Evolutionary conservation across 1,140 invertebrate genomes (phyloP), one percentile per base, ranked within the genome.

Genomic region (Steinernema khuongi): DNA sequence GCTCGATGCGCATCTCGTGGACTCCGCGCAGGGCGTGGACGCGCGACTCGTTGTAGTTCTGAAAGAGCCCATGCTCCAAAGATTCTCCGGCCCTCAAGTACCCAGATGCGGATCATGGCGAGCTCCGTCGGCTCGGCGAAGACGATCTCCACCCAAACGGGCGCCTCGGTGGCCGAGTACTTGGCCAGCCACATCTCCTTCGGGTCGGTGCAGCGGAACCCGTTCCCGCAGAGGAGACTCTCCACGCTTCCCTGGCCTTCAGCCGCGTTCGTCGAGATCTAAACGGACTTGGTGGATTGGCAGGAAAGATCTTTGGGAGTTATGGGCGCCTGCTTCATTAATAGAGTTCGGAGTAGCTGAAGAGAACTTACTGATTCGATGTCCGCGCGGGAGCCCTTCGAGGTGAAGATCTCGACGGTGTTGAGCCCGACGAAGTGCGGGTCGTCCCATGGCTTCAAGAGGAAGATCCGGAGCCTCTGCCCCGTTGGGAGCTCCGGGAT

Each of bases 1-100:
- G 82, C 70, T 87, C 88, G n/a, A 93, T 90, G 41, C 89, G 87
- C 1, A 92, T 86, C 80, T 91, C 87, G 81, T 89, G 90, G 14
- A 89, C 90, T 74, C 92, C 92, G 76, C 91, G 88, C 74, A 90
- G 90, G 0, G 91, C 92, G 87, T 93, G 91, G 75, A 92, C 92
- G 74, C 91, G 87, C 0, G 91, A 92, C 85, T 93, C 92, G 83
- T 93, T 93, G 81, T 93, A 93, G 85, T 93, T 93, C 91, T 92
- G 85, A 66, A 88, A 86, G 73, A 67, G 18, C 69, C 33, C 30
- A 50, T 60, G 18, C 74, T 31, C 36, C 14, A 69, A 17, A 69
- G 18, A 44, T 0, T 0, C 7, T 50, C 72, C 73, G 67, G 7
- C 0, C 31, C 26, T 50, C n/a, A 83, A 86, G 84, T 87, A 91